phyloP scores from a whole-genome alignment of 2,888 invertebrate genomes.

The Oscheius sp. region DNA sequence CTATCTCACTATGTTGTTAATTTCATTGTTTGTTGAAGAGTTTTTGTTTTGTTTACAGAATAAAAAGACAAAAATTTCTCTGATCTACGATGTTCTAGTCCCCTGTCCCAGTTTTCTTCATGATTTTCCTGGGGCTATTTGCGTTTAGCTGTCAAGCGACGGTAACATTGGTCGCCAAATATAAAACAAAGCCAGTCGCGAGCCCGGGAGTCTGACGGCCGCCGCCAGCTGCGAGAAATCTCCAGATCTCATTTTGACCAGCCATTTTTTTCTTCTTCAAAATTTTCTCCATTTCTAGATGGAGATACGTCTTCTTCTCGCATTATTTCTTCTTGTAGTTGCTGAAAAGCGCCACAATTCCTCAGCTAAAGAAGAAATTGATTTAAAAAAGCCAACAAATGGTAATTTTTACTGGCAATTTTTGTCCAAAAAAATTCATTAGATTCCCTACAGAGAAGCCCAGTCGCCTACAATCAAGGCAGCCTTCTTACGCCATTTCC shows the following conservation, averaged over 20 bases:
- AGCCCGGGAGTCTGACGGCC: not conserved
- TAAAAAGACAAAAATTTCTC: no score
- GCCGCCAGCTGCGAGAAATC: conserved; percentile 8
- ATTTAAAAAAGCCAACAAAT: conserved; percentile 5
- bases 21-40: no score
- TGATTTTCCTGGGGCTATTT: conserved; percentile 20
- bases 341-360: not conserved
- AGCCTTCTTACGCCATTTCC: conserved; percentile 34
- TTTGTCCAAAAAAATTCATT: not conserved
- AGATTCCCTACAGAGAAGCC: conserved; percentile 33
- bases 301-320: conserved; percentile 19
- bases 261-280: not conserved
- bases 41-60: no score
- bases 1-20: not conserved
- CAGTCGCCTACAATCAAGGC: conserved; percentile 41
- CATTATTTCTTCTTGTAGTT: not conserved
- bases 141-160: conserved; percentile 21
- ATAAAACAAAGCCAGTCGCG: conserved; percentile 32
- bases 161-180: conserved; percentile 26
- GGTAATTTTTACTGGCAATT: not conserved
- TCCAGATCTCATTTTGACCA: not conserved
- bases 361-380: not conserved
- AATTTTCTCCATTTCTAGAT: not conserved
- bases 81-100: no score
- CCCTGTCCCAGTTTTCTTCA: not conserved